Percentiles rank a stretch among this genome's conserved stretches.
Evolutionary conservation across 2,797 vertebrate genomes (phyloP).

Genomic region (Notamacropus eugenii): DNA sequence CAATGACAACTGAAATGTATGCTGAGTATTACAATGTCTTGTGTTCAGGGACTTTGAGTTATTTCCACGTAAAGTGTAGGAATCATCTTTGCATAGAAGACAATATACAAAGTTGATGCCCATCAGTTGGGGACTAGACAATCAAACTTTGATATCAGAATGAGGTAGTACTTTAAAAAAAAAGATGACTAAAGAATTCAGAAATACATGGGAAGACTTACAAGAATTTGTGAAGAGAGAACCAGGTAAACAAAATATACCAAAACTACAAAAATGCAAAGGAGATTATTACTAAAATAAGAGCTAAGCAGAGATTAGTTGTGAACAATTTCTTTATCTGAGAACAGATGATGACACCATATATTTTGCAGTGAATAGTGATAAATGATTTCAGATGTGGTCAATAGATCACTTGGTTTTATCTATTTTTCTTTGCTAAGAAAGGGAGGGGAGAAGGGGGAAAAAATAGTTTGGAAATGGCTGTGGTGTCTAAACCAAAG

Average conservation of each 20-base stretch:
- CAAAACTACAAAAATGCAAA: background rate
- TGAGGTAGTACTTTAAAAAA: background rate
- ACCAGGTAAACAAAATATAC: background rate
- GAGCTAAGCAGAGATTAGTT: background rate
- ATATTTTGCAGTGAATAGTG: background rate
- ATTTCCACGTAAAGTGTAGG: background rate
- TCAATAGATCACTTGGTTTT: background rate
- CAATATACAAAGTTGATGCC: background rate
- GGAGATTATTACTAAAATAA: background rate
- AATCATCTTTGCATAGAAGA: background rate
- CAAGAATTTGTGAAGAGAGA: background rate
- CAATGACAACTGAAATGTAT: background rate
- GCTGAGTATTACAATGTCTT: background rate
- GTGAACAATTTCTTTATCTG: background rate
- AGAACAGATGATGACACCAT: background rate
- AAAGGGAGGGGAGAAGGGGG: background rate
- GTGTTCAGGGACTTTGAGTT: background rate
- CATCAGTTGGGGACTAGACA: background rate
- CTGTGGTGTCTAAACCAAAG: background rate
- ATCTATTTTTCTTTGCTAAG: background rate
- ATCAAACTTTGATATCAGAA: background rate
- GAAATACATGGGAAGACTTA: background rate
- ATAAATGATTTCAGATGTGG: background rate
- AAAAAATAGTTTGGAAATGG: background rate
- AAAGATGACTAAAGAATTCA: background rate